Percentiles rank a stretch among this genome's conserved stretches.
Conservation (phyloP, 1,140 invertebrate species). For the Sinonovacula constricta region DNA sequence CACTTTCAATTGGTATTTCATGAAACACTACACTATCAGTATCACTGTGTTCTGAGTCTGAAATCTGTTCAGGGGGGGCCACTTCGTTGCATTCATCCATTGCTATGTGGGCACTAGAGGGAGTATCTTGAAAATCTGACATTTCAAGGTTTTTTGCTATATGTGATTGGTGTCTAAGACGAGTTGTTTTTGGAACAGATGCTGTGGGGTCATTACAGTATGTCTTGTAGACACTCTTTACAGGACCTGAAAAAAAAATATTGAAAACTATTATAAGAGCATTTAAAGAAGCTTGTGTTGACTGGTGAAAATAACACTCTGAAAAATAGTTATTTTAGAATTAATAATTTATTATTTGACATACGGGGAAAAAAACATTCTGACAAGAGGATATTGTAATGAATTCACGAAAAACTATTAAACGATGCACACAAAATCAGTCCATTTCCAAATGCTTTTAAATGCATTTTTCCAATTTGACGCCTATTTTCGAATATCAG, state of each 20-base stretch:
- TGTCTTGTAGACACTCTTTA: slow-evolving; percentile 18
- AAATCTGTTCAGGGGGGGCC: slow-evolving; percentile 21
- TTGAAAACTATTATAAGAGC: no score
- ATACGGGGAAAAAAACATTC: no score
- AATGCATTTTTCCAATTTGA: no score
- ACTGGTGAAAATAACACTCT: no score
- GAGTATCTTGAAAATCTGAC: slow-evolving; percentile 17
- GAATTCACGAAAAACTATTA: no score
- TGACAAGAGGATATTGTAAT: no score
- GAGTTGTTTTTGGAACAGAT: slow-evolving; percentile 25
- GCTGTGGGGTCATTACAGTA: slow-evolving; percentile 22
- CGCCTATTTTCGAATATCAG: no score
- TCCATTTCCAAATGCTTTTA: no score
- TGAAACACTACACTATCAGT: slow-evolving; percentile 20
- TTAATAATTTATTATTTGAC: no score
- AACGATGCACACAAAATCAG: no score
- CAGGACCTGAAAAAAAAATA: slow-evolving; percentile 3
- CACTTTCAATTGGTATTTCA: slow-evolving; percentile 24
- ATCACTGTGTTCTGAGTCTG: slow-evolving; percentile 22
- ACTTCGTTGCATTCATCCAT: slow-evolving; percentile 15
- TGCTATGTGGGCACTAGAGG: background rate
- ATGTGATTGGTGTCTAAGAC: slow-evolving; percentile 17
- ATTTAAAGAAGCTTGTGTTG: no score
- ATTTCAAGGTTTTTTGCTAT: slow-evolving; percentile 19
- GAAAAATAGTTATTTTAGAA: no score